Conservation (phyloP, 2,797 vertebrate species). For the Hippoglossus hippoglossus region DNA sequence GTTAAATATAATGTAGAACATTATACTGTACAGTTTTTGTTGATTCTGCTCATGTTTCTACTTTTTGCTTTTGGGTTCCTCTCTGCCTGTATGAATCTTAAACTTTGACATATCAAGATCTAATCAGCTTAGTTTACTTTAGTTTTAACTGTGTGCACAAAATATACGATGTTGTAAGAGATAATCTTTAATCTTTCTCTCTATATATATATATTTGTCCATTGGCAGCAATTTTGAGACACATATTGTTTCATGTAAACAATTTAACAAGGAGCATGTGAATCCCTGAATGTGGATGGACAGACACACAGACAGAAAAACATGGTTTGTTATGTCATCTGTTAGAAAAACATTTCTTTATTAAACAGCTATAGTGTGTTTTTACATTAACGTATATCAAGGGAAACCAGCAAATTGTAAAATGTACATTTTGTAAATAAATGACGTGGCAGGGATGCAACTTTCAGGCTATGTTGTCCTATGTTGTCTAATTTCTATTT, state of each 20-base stretch:
- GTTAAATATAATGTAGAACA: not conserved
- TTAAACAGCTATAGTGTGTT: not conserved
- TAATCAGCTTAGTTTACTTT: not conserved
- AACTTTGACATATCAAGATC: not conserved
- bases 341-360: not conserved
- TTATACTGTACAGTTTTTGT: no score
- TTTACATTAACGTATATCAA: not conserved
- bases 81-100: no score
- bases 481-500: constrained; percentile 9
- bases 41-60: constrained; percentile 5
- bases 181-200: not conserved
- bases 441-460: constrained; percentile 13
- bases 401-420: not conserved
- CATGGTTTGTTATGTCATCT: not conserved
- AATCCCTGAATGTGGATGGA: not conserved
- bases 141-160: not conserved
- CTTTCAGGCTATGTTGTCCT: constrained; percentile 30
- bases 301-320: not conserved
- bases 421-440: constrained; percentile 13
- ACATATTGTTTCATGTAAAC: not conserved
- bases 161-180: not conserved
- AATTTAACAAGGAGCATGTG: no score
- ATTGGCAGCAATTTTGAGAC: not conserved
- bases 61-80: not conserved
- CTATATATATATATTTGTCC: no score